A percentile compares a stretch with the other conserved stretches of the same genome.
These are phyloP conservation scores for Xenopus tropicalis DNA, from an alignment of 2,113 vertebrate species.

Conservation along the genomic window DNA sequence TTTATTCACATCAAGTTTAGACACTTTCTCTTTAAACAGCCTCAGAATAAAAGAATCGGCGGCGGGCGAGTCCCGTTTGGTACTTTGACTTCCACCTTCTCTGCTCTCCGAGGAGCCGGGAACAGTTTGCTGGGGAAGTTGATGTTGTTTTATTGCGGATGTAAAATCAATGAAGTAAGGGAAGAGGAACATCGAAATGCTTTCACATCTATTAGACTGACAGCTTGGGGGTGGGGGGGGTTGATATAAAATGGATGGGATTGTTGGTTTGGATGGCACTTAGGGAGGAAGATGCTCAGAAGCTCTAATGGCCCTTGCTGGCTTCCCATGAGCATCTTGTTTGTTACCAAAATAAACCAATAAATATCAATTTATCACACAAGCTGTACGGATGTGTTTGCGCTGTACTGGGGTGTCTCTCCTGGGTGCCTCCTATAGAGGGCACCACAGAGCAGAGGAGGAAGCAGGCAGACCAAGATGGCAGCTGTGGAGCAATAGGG, in stretches of 20 bases:
- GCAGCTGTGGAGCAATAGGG: no score
- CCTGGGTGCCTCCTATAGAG: no score
- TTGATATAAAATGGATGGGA: background rate
- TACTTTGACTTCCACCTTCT: background rate
- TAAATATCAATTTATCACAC: no score
- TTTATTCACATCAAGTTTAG: no score
- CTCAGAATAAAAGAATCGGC: background rate
- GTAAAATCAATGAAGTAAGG: constrained; percentile 15
- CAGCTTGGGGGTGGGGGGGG: no score
- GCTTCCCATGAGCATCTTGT: no score
- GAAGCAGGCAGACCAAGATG: no score
- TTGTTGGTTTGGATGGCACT: background rate
- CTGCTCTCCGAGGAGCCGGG: background rate
- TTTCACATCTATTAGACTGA: constrained; percentile 17
- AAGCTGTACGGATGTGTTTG: no score
- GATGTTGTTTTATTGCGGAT: background rate
- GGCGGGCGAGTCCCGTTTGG: background rate
- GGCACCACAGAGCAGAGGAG: no score
- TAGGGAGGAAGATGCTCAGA: background rate
- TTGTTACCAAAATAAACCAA: no score
- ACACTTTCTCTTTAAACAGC: background rate
- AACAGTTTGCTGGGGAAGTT: constrained; percentile 1
- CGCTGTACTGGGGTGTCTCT: no score
- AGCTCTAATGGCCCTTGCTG: background rate
- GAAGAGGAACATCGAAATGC: background rate